phyloP scores from a whole-genome alignment of 1,140 invertebrate species.

The Teleogryllus occipitalis region DNA sequence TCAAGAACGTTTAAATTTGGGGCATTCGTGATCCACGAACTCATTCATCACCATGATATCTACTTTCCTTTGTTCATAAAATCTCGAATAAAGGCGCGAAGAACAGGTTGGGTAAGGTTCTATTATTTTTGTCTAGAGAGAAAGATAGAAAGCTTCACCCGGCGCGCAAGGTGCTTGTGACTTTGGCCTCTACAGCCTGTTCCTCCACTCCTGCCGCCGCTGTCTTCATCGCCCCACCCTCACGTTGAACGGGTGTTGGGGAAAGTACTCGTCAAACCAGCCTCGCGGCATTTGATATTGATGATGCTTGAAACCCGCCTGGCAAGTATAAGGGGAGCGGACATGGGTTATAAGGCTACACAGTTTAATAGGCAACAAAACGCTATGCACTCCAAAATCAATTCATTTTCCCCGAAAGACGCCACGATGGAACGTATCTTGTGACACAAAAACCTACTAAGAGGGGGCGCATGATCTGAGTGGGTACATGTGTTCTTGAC shows the following conservation, averaged over 20 bases:
- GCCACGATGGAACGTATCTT: not conserved
- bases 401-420: not conserved
- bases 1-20: too few species aligned
- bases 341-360: not conserved
- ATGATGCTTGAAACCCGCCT: not conserved
- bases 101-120: too few species aligned
- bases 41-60: too few species aligned
- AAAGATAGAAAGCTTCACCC: too few species aligned
- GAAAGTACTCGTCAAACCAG: not conserved
- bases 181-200: too few species aligned
- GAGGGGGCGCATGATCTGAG: not conserved
- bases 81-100: too few species aligned
- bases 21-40: too few species aligned
- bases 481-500: not conserved
- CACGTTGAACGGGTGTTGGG: not conserved
- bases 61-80: too few species aligned
- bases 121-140: too few species aligned
- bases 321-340: not conserved
- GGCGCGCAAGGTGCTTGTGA: too few species aligned
- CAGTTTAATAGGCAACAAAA: not conserved
- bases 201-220: too few species aligned
- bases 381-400: not conserved
- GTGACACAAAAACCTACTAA: not conserved
- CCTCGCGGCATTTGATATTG: not conserved
- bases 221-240: not conserved